Percentiles rank a stretch among this genome's conserved stretches.
These are phyloP conservation scores for Peromyscus californicus DNA, from an alignment of 2,113 vertebrate species.

Conservation along the genomic window DNA sequence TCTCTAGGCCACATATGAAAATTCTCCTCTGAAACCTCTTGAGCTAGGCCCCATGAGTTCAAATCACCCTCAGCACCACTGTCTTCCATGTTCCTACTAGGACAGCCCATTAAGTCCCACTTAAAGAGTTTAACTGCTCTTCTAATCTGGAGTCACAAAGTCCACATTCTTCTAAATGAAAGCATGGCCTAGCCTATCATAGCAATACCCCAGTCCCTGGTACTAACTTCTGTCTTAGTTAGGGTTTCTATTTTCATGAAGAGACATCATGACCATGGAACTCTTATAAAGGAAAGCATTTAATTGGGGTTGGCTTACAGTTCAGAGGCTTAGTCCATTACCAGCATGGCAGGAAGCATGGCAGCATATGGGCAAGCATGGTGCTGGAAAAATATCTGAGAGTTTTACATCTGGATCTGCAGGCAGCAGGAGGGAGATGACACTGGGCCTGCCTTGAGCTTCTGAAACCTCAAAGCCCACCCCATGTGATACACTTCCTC, in stretches of 20 bases:
- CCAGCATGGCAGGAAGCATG: background rate
- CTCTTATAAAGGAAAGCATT: background rate
- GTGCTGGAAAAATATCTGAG: background rate
- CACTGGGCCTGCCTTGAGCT: background rate
- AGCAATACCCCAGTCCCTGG: background rate
- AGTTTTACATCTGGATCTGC: background rate
- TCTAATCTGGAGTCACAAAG: background rate
- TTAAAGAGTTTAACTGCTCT: background rate
- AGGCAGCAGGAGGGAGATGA: background rate
- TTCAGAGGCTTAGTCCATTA: background rate
- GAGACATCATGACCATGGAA: background rate
- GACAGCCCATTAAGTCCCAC: background rate
- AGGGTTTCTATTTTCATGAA: background rate
- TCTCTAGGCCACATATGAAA: background rate
- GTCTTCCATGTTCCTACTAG: background rate
- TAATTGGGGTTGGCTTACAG: background rate
- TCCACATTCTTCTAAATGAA: background rate
- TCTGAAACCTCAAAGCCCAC: background rate
- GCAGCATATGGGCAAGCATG: background rate
- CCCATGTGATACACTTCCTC: background rate
- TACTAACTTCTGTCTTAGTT: background rate
- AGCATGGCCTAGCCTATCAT: background rate
- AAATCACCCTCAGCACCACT: background rate
- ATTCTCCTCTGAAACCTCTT: background rate
- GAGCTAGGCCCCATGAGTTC: background rate